Percentiles rank a stretch among this genome's conserved stretches.
Conservation (phyloP, 2,888 invertebrate genomes). For the Nomada fabriciana region DNA sequence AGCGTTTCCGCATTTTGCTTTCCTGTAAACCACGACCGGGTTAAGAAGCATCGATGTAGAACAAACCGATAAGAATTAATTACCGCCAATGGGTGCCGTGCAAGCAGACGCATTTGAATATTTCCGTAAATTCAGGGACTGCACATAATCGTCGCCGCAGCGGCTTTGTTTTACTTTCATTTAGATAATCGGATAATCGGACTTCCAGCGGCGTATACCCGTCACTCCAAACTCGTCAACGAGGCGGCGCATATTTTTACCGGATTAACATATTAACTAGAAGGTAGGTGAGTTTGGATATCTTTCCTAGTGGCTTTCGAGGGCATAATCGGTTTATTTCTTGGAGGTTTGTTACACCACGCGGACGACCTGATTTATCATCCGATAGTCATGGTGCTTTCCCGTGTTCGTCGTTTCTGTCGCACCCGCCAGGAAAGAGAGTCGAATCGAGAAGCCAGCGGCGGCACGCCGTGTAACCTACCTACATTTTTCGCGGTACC, state of each 20-base stretch:
- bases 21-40: slow-evolving; percentile 5
- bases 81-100: not conserved
- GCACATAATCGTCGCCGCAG: not conserved
- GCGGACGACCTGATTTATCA: slow-evolving; percentile 84
- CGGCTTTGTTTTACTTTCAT: slow-evolving; percentile 19
- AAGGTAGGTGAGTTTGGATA: not conserved
- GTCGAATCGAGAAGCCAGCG: not conserved
- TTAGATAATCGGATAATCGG: slow-evolving; percentile 36
- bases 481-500: slow-evolving; percentile 33
- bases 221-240: not conserved
- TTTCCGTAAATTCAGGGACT: not conserved
- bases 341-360: slow-evolving; percentile 85
- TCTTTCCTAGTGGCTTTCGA: slow-evolving; percentile 83
- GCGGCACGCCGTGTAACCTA: not conserved
- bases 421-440: not conserved
- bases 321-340: slow-evolving; percentile 85
- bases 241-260: slow-evolving; percentile 36
- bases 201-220: not conserved
- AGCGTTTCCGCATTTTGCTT: slow-evolving; percentile 5
- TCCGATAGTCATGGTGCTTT: slow-evolving; percentile 37
- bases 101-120: not conserved
- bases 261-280: slow-evolving; percentile 61
- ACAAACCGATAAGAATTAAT: slow-evolving; percentile 14
- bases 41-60: slow-evolving; percentile 14
- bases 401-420: slow-evolving; percentile 20